These are phyloP conservation scores for Aphaenogaster floridana DNA, from an alignment of 1,140 invertebrate species.

Conservation along the genomic window DNA sequence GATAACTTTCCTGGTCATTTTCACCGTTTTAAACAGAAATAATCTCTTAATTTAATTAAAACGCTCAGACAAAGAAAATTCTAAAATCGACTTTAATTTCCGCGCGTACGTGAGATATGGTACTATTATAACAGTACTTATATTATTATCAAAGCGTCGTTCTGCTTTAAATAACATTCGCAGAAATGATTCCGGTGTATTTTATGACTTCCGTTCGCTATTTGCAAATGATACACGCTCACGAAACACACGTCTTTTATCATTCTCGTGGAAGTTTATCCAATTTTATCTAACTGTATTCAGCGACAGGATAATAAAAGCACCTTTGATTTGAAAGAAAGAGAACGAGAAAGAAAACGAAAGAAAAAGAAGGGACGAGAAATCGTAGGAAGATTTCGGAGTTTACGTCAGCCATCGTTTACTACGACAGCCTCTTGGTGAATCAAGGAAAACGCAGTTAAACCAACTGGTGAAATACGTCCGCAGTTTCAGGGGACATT, in stretches of 20 bases:
- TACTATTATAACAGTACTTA: neutral
- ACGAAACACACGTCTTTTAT: neutral
- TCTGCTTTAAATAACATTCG: constrained; percentile 21
- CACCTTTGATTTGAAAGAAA: neutral
- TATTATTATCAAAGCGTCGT: neutral
- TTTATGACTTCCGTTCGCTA: neutral
- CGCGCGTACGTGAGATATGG: neutral
- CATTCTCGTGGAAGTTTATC: constrained; percentile 8
- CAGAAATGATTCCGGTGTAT: neutral
- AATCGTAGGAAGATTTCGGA: constrained; percentile 24
- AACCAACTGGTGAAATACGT: constrained; percentile 61
- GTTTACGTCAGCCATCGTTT: constrained; percentile 40
- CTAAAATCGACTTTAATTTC: constrained; percentile 21
- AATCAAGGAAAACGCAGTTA: constrained; percentile 19
- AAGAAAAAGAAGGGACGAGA: neutral
- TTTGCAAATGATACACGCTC: neutral
- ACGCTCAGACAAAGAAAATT: neutral
- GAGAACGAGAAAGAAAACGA: neutral
- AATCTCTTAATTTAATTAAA: constrained; percentile 20
- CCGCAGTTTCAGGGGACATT: constrained; percentile 41
- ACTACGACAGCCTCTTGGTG: neutral
- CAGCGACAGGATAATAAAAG: constrained; percentile 28
- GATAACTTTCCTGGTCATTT: neutral
- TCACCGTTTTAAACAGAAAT: constrained; percentile 23
- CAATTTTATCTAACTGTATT: constrained; percentile 20